Percentiles rank a stretch among this genome's conserved stretches.
These are phyloP conservation scores for Nebria ingens DNA, from an alignment of 1,140 invertebrate species.

Conservation along the genomic window DNA sequence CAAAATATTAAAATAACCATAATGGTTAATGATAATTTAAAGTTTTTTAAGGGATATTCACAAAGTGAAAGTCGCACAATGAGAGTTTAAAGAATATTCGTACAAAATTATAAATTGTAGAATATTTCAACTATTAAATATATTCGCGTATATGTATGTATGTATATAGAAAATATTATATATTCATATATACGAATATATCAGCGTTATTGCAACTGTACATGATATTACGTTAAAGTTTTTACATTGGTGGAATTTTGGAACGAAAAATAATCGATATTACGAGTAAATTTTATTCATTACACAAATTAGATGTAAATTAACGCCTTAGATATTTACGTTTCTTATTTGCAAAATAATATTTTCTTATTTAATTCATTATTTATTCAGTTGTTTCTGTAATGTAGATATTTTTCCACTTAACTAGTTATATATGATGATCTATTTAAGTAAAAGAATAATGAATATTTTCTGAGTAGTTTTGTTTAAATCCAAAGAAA, in stretches of 20 bases:
- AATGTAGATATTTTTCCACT: background rate
- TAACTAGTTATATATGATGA: background rate
- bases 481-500: no score
- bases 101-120: constrained; percentile 8
- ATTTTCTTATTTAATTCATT: background rate
- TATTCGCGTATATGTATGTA: no score
- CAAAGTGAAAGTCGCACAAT: constrained; percentile 6
- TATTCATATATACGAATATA: no score
- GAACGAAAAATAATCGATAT: no score
- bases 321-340: background rate
- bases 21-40: background rate
- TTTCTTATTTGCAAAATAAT: background rate
- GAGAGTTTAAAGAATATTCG: constrained; percentile 3
- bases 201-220: constrained; percentile 4
- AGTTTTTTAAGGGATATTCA: background rate
- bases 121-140: constrained; percentile 5
- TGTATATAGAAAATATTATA: no score
- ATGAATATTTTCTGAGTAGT: background rate
- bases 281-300: no score
- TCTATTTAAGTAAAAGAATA: background rate
- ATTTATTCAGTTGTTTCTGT: background rate
- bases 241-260: background rate
- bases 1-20: background rate
- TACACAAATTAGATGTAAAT: background rate
- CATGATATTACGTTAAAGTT: background rate